A percentile compares a stretch with the other conserved stretches of the same genome.
These are phyloP conservation scores for Chitala chitala DNA, from an alignment of 2,113 vertebrate genomes.

Conservation along the genomic window DNA sequence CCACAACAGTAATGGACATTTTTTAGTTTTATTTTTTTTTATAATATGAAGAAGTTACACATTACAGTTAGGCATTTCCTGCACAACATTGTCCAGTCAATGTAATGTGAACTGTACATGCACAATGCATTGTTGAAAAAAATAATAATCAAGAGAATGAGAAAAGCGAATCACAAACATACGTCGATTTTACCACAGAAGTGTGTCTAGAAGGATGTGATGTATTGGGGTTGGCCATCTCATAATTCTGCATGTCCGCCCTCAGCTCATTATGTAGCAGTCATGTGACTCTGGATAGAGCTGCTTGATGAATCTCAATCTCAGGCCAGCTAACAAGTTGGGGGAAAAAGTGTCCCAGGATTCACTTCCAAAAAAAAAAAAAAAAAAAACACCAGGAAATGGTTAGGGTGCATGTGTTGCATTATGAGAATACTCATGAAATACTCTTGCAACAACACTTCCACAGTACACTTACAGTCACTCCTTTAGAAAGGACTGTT, in stretches of 20 bases:
- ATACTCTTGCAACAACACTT: too few relatives aligned
- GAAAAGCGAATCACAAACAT: too few relatives aligned
- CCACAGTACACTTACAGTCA: too few relatives aligned
- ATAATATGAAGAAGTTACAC: neutral
- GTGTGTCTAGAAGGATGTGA: too few relatives aligned
- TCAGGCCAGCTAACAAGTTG: neutral
- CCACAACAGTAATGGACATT: constrained; percentile 1
- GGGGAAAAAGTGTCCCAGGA: neutral
- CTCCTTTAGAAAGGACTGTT: too few relatives aligned
- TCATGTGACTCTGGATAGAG: neutral
- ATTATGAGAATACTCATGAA: too few relatives aligned
- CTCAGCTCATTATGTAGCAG: neutral
- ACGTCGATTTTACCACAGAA: too few relatives aligned
- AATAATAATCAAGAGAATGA: neutral
- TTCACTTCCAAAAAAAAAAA: too few relatives aligned
- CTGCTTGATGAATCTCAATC: neutral
- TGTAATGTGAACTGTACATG: too few relatives aligned
- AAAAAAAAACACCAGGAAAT: too few relatives aligned
- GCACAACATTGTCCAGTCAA: neutral
- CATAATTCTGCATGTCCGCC: neutral
- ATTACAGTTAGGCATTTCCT: neutral
- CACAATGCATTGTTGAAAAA: neutral
- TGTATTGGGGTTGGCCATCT: too few relatives aligned
- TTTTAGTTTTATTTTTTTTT: neutral
- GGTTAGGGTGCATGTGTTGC: too few relatives aligned